phyloP scores from a whole-genome alignment of 2,113 vertebrate species.

The Physeter macrocephalus region DNA sequence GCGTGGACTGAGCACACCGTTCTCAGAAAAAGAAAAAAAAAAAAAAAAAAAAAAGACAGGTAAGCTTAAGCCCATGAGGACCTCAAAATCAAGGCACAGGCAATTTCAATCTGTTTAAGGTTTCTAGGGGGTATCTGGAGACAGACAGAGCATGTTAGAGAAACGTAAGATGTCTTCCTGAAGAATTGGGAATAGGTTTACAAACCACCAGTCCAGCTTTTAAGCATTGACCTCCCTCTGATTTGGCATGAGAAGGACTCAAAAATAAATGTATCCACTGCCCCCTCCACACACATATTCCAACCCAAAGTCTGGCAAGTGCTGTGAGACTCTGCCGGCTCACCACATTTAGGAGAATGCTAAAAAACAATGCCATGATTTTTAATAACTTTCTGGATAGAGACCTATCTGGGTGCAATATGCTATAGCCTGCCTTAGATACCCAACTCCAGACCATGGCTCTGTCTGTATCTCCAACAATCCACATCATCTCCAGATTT shows the following conservation, averaged over 20 bases:
- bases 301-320: neutral
- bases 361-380: neutral
- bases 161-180: neutral
- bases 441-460: neutral
- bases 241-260: neutral
- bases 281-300: neutral
- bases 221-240: neutral
- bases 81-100: neutral
- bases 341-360: neutral
- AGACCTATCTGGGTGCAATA: neutral
- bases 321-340: neutral
- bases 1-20: neutral
- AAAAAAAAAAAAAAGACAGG: neutral
- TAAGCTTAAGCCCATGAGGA: neutral
- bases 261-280: neutral
- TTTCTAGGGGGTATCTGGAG: neutral
- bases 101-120: neutral
- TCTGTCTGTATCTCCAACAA: neutral
- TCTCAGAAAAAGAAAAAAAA: slow-evolving; percentile 22
- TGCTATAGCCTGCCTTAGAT: neutral
- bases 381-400: neutral
- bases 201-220: neutral
- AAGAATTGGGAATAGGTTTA: neutral
- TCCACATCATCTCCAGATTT: neutral
- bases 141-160: neutral